phyloP scores from a whole-genome alignment of 2,888 invertebrate genomes.

The Selenia dentaria region DNA sequence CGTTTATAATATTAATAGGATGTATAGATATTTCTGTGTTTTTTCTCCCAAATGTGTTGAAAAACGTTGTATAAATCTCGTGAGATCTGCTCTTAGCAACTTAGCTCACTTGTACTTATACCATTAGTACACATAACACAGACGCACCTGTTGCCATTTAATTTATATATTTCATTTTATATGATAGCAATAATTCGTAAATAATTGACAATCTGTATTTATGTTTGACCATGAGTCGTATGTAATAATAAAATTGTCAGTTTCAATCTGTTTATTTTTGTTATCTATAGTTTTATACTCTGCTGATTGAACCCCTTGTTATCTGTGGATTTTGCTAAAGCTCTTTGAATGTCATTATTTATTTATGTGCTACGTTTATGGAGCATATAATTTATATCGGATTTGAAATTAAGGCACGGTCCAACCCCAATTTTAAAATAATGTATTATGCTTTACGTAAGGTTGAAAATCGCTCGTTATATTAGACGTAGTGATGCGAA shows the following conservation, averaged over 20 bases:
- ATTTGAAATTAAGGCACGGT: no score
- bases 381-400: slow-evolving; percentile 7
- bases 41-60: no score
- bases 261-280: not conserved
- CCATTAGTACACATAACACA: no score
- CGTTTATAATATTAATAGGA: no score
- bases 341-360: slow-evolving; percentile 21
- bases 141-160: not conserved
- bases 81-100: no score
- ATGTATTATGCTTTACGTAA: no score
- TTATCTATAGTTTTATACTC: slow-evolving; percentile 29
- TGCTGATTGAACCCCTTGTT: slow-evolving; percentile 31
- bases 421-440: no score
- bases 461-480: no score
- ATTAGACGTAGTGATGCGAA: no score
- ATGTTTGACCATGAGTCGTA: slow-evolving; percentile 36
- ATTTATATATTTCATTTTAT: not conserved
- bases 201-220: slow-evolving; percentile 33
- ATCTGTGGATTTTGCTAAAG: slow-evolving; percentile 21
- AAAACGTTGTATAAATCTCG: no score
- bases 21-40: no score
- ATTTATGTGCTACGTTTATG: not conserved
- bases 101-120: no score
- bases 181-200: slow-evolving; percentile 38
- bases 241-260: slow-evolving; percentile 20